Conservation (phyloP, 2,797 vertebrate species). For the Melanotaenia maccullochi region DNA sequence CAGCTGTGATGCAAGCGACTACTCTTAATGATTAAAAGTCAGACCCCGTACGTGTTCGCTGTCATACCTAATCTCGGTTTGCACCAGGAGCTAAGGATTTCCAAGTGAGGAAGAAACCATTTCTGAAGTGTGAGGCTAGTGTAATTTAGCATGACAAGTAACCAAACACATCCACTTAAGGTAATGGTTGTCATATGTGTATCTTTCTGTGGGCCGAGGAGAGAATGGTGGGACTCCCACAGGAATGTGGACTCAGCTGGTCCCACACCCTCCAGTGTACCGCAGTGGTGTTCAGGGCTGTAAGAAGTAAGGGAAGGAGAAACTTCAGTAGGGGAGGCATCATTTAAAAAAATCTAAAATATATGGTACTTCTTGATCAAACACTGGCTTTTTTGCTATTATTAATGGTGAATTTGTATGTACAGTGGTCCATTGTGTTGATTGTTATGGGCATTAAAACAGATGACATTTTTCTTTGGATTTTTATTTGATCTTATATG, state of each 20-base stretch:
- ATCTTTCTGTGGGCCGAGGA: slow-evolving; percentile 47
- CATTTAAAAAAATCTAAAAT: slow-evolving; percentile 52
- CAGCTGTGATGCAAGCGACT: slow-evolving; percentile 17
- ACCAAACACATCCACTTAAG: slow-evolving; percentile 70
- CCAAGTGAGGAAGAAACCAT: slow-evolving; percentile 25
- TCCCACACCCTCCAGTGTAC: slow-evolving; percentile 53
- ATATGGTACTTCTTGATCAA: slow-evolving; percentile 15
- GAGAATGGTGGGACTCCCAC: slow-evolving; percentile 67
- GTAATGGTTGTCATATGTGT: slow-evolving; percentile 78
- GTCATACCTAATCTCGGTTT: slow-evolving; percentile 23
- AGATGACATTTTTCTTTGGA: slow-evolving; percentile 1
- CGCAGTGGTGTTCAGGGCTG: slow-evolving; percentile 39
- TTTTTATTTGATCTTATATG: background rate
- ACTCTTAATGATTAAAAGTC: slow-evolving; percentile 23
- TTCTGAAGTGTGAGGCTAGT: slow-evolving; percentile 48
- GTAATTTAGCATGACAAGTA: slow-evolving; percentile 73
- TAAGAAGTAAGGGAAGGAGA: slow-evolving; percentile 35
- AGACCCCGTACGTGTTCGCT: slow-evolving; percentile 14
- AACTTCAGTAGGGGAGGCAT: slow-evolving; percentile 29
- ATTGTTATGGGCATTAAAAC: background rate
- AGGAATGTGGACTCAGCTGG: slow-evolving; percentile 77
- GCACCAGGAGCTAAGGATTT: slow-evolving; percentile 43
- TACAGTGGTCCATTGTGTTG: background rate
- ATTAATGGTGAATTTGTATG: background rate
- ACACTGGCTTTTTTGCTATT: slow-evolving; percentile 1